Percentiles rank a stretch among this genome's conserved stretches.
phyloP scores from a whole-genome alignment of 2,888 invertebrate genomes.

The Callinectes sapidus region DNA sequence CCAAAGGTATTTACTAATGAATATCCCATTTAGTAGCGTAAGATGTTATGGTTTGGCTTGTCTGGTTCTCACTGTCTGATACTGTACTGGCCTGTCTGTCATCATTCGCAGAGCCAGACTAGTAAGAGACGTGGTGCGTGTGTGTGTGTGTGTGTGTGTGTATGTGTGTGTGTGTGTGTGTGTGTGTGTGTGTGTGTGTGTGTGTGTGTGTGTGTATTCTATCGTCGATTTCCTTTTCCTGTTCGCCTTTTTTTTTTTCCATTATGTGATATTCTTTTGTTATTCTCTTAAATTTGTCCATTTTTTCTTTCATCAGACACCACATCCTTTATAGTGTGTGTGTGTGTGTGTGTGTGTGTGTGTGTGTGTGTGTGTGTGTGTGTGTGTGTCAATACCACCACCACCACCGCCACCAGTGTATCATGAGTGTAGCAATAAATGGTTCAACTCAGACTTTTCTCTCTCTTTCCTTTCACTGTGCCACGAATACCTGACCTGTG shows the following conservation, averaged over 20 bases:
- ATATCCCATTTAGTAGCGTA: neutral
- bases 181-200: constrained; percentile 35
- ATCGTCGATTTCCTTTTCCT: neutral
- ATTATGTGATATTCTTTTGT: neutral
- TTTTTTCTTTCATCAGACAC: too few species aligned
- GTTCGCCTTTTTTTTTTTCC: neutral
- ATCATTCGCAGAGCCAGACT: neutral
- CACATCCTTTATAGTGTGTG: neutral
- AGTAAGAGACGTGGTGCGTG: neutral
- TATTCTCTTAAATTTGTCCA: too few species aligned
- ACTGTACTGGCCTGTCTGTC: neutral
- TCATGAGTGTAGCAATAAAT: neutral
- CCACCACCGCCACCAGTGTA: too few species aligned
- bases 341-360: constrained; percentile 42
- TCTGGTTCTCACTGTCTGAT: neutral
- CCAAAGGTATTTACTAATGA: neutral
- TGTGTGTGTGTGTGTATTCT: neutral
- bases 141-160: constrained; percentile 24
- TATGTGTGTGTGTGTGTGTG: constrained; percentile 31
- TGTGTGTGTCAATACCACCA: neutral
- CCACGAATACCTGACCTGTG: neutral
- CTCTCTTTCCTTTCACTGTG: neutral
- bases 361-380: constrained; percentile 36
- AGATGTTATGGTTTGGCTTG: neutral
- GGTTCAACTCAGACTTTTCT: neutral